These are phyloP conservation scores for Geotrupes spiniger DNA, from an alignment of 2,888 invertebrate genomes.

Conservation along the genomic window DNA sequence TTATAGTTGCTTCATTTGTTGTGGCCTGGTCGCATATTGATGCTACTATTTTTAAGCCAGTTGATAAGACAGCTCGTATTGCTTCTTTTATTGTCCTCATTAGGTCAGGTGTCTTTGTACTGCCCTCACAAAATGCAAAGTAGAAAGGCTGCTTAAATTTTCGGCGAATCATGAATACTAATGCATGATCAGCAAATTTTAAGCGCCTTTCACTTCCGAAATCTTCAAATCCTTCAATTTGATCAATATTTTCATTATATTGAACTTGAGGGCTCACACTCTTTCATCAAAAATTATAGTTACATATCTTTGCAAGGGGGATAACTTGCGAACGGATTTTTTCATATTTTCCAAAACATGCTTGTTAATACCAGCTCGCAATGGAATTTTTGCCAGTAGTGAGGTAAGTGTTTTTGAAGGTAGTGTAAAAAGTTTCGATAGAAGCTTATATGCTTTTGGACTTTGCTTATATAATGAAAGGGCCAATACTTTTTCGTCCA, in stretches of 20 bases:
- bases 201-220: not conserved
- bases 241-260: slow-evolving; percentile 15
- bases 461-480: no score
- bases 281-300: slow-evolving; percentile 25
- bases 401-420: no score
- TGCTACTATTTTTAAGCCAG: slow-evolving; percentile 23
- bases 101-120: slow-evolving; percentile 16
- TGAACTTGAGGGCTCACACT: slow-evolving; percentile 20
- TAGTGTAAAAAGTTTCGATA: no score
- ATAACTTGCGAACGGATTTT: no score
- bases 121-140: slow-evolving; percentile 18
- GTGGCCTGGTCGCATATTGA: slow-evolving; percentile 28
- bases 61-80: slow-evolving; percentile 8
- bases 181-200: slow-evolving; percentile 15
- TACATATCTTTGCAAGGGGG: no score
- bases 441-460: no score
- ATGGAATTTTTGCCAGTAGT: no score
- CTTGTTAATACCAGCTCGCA: no score
- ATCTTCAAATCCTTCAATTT: slow-evolving; percentile 17
- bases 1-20: slow-evolving; percentile 23
- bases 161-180: slow-evolving; percentile 16
- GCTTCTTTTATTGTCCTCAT: slow-evolving; percentile 12
- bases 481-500: no score
- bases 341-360: no score
- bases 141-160: no score